These are phyloP conservation scores for Pangasius djambal DNA, from an alignment of 2,797 vertebrate species.

Conservation along the genomic window DNA sequence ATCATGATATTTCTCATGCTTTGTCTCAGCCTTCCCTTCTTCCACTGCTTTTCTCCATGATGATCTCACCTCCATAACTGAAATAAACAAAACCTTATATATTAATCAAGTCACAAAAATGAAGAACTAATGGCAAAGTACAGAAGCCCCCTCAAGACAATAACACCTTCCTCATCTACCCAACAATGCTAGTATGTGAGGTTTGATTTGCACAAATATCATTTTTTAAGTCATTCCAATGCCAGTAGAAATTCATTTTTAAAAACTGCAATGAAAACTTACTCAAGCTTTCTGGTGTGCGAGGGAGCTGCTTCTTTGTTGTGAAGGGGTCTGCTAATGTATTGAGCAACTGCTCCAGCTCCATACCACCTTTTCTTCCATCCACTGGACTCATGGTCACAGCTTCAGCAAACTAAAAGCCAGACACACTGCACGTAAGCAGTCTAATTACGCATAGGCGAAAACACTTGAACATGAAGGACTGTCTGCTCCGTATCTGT, in stretches of 20 bases:
- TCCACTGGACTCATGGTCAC: conserved; percentile 67
- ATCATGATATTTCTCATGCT: conserved; percentile 32
- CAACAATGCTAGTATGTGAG: background rate
- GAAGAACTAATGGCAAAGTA: background rate
- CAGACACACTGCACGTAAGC: conserved; percentile 16
- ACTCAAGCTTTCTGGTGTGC: conserved; percentile 90
- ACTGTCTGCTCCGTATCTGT: conserved; percentile 98
- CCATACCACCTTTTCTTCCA: conserved; percentile 57
- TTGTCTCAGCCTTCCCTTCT: conserved; percentile 67
- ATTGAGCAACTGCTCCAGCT: conserved; percentile 75
- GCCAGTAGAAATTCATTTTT: background rate
- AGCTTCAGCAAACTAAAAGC: conserved; percentile 80
- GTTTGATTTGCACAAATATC: background rate
- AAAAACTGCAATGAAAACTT: conserved; percentile 57
- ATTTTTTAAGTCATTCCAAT: background rate
- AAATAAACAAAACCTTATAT: background rate
- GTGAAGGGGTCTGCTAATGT: conserved; percentile 82
- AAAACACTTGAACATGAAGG: background rate
- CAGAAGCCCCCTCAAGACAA: background rate
- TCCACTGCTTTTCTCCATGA: conserved; percentile 77
- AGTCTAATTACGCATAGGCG: background rate
- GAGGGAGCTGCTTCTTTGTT: conserved; percentile 80
- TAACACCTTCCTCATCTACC: background rate
- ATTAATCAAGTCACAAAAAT: background rate
- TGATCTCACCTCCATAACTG: conserved; percentile 73